Conservation (phyloP, 2,888 invertebrate genomes). For the Hoplodrina ambigua region DNA sequence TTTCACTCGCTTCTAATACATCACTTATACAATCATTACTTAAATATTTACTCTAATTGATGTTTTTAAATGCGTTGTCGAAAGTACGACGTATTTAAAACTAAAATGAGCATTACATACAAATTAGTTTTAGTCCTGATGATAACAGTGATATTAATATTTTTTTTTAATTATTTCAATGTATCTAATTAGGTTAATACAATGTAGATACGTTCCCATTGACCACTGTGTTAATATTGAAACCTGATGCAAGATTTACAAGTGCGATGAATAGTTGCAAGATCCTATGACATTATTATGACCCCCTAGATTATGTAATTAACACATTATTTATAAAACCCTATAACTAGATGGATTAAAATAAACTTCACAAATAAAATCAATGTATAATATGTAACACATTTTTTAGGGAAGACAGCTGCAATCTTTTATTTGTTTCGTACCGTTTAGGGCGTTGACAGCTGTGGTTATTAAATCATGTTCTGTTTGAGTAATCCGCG, state of each 20-base stretch:
- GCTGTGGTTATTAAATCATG: constrained; percentile 83
- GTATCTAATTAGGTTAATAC: constrained; percentile 10
- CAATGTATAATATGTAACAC: constrained; percentile 29
- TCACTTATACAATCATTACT: constrained; percentile 43
- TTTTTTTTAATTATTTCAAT: constrained; percentile 18
- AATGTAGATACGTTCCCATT: neutral
- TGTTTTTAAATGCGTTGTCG: constrained; percentile 9
- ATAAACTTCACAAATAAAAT: constrained; percentile 32
- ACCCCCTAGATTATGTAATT: no score
- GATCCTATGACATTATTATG: no score
- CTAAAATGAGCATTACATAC: neutral
- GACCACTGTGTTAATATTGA: constrained; percentile 7
- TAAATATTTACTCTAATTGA: constrained; percentile 36
- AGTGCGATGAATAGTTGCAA: no score
- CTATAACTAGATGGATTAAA: no score
- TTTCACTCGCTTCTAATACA: constrained; percentile 70
- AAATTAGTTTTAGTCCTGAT: neutral
- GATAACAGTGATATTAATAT: constrained; percentile 1
- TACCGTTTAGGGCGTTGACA: constrained; percentile 77
- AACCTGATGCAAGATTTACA: neutral
- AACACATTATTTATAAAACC: neutral
- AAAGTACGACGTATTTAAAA: constrained; percentile 4
- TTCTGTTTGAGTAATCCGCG: constrained; percentile 62
- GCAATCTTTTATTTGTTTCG: constrained; percentile 48
- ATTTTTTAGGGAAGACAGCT: constrained; percentile 49